Percentiles rank a stretch among this genome's conserved stretches.
phyloP scores from a whole-genome alignment of 1,140 invertebrate genomes.

The Bombus haemorrhoidalis region DNA sequence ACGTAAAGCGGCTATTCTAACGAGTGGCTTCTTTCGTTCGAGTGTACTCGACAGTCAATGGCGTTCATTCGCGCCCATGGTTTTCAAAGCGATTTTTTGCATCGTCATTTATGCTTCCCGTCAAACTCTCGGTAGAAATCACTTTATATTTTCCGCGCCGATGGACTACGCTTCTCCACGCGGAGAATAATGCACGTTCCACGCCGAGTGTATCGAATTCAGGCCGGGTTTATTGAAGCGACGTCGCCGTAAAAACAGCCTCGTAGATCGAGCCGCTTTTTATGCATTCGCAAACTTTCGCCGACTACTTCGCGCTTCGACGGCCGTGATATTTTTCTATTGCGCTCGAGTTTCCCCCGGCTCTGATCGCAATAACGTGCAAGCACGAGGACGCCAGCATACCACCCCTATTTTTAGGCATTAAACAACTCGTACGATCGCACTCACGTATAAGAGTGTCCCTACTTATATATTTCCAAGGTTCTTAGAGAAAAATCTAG shows the following conservation, averaged over 20 bases:
- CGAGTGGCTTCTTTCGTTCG: slow-evolving; percentile 12
- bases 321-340: slow-evolving; percentile 7
- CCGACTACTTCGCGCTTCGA: neutral
- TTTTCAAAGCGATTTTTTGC: slow-evolving; percentile 59
- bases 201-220: slow-evolving; percentile 34
- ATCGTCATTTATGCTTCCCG: slow-evolving; percentile 37
- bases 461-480: neutral
- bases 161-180: neutral
- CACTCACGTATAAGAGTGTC: neutral
- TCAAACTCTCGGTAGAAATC: slow-evolving; percentile 15
- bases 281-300: slow-evolving; percentile 13
- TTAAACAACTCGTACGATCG: neutral
- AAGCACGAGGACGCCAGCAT: neutral
- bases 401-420: neutral
- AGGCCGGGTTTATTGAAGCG: slow-evolving; percentile 1
- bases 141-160: slow-evolving; percentile 51
- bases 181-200: slow-evolving; percentile 16
- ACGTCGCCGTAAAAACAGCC: slow-evolving; percentile 24
- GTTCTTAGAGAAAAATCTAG: neutral
- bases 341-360: neutral
- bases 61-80: slow-evolving; percentile 43
- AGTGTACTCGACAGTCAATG: slow-evolving; percentile 43
- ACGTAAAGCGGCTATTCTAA: slow-evolving; percentile 22
- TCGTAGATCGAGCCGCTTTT: slow-evolving; percentile 13
- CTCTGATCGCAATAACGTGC: neutral